A percentile compares a stretch with the other conserved stretches of the same genome.
Conservation (phyloP, 2,113 vertebrate species). For the Elachura formosa region DNA sequence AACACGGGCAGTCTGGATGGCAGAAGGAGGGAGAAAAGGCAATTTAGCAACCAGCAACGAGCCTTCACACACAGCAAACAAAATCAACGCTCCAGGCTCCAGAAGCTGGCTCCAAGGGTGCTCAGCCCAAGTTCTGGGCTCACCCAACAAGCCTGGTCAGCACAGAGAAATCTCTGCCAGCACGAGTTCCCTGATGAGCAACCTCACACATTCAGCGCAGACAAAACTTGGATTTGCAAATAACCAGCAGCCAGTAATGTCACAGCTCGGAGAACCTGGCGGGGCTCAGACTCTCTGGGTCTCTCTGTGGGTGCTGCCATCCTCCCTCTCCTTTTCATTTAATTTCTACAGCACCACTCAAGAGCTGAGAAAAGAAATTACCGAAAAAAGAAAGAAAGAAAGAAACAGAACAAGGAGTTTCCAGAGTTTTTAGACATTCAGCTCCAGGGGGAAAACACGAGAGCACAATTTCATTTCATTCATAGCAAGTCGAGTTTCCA, state of each 20-base stretch:
- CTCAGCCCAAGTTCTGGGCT: background rate
- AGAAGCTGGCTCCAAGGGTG: background rate
- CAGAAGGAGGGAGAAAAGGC: background rate
- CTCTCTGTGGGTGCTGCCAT: background rate
- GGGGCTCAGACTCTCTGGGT: background rate
- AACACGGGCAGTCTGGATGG: background rate
- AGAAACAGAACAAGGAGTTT: slow-evolving; percentile 6
- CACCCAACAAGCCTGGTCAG: background rate
- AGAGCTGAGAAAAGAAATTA: background rate
- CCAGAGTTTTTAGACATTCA: slow-evolving; percentile 23
- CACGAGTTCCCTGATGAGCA: background rate
- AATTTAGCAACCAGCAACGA: background rate
- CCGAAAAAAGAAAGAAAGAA: background rate
- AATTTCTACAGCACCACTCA: slow-evolving; percentile 1
- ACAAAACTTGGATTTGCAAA: background rate
- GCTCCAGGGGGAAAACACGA: slow-evolving; percentile 43
- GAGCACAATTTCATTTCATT: slow-evolving; percentile 46
- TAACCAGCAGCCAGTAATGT: background rate
- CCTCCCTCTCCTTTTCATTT: background rate
- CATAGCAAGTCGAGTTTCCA: slow-evolving; percentile 57
- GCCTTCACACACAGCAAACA: background rate
- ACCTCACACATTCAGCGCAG: fast-evolving
- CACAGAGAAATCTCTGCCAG: background rate
- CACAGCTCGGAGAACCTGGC: background rate
- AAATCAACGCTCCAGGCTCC: background rate